phyloP scores from a whole-genome alignment of 2,888 invertebrate genomes.

The Pristionchus exspectatus region DNA sequence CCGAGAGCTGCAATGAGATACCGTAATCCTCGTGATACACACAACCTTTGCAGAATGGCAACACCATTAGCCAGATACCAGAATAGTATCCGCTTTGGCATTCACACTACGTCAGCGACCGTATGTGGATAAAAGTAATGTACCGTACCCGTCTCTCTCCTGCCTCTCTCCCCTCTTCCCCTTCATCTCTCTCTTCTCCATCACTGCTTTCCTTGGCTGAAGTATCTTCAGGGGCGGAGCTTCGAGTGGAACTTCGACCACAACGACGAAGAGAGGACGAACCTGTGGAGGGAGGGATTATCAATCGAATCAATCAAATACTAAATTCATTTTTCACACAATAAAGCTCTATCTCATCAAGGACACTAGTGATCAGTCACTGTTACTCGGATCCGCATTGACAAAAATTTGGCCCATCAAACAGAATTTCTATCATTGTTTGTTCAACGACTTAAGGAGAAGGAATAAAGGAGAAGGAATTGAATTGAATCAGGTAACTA shows the following conservation, averaged over 20 bases:
- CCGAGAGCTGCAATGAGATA: constrained; percentile 16
- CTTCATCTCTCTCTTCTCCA: constrained; percentile 60
- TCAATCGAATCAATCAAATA: not conserved
- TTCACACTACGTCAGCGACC: not conserved
- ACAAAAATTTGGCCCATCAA: too few species aligned
- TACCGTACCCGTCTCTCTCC: constrained; percentile 12
- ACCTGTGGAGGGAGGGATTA: not conserved
- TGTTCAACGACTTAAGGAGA: too few species aligned
- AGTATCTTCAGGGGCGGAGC: constrained; percentile 67
- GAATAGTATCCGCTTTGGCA: not conserved
- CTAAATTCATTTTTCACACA: too few species aligned
- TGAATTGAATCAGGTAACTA: too few species aligned
- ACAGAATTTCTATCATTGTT: too few species aligned
- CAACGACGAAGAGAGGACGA: not conserved
- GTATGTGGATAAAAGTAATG: not conserved
- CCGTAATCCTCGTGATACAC: too few species aligned
- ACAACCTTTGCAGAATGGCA: not conserved
- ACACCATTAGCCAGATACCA: not conserved
- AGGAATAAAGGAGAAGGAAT: too few species aligned
- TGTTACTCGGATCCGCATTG: not conserved
- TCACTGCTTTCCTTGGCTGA: constrained; percentile 70
- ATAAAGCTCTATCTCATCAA: too few species aligned
- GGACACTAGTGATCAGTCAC: not conserved
- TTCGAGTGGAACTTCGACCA: not conserved
- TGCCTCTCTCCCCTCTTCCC: not conserved